A percentile compares a stretch with the other conserved stretches of the same genome.
Evolutionary conservation across 2,888 invertebrate genomes (phyloP).

Genomic region (Petrolisthes cinctipes): DNA sequence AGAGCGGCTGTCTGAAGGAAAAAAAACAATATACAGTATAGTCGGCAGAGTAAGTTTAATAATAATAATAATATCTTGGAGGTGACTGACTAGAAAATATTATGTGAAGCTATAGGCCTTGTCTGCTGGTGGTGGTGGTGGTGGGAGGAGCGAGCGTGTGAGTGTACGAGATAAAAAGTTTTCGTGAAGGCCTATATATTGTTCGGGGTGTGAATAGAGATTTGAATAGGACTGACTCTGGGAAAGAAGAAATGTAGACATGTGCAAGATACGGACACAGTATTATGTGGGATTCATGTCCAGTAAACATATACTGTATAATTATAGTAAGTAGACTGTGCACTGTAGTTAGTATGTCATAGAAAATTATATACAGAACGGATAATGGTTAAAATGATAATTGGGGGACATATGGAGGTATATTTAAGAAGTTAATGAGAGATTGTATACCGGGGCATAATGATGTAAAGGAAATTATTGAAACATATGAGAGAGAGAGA

Average conservation of each 20-base stretch:
- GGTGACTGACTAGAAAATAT: too few relatives aligned
- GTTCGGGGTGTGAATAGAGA: background rate
- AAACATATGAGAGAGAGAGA: slow-evolving; percentile 3
- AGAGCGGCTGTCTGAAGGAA: too few relatives aligned
- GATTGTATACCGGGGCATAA: background rate
- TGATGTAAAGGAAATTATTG: background rate
- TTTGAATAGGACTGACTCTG: background rate
- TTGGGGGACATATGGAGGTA: background rate
- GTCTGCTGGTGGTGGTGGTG: too few relatives aligned
- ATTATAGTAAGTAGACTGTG: background rate
- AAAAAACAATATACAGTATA: too few relatives aligned
- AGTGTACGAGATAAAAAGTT: too few relatives aligned
- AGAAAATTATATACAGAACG: background rate
- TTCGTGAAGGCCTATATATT: too few relatives aligned
- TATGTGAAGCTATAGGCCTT: too few relatives aligned
- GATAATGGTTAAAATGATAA: background rate
- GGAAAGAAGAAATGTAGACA: background rate
- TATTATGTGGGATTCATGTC: background rate
- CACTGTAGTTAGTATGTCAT: background rate
- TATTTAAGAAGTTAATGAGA: background rate
- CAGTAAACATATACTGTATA: background rate
- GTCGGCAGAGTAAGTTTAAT: too few relatives aligned
- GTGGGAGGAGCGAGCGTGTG: too few relatives aligned
- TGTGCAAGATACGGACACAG: background rate
- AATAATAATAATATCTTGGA: too few relatives aligned